Conservation (phyloP, 2,113 vertebrate genomes). For the Nematolebias whitei region DNA sequence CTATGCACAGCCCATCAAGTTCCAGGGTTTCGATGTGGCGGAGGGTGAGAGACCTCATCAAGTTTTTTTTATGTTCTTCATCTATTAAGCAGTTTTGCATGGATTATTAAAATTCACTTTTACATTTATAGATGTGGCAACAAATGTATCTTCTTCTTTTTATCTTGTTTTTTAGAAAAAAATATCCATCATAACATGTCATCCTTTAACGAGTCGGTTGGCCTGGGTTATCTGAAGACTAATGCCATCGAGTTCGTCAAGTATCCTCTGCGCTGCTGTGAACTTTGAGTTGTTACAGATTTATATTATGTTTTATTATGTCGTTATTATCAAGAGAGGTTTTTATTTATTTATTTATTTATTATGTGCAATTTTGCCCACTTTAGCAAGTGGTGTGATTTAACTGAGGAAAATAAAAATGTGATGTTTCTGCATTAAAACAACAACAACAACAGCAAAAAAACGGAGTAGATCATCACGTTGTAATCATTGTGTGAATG, state of each 20-base stretch:
- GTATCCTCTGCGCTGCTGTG: constrained; percentile 88
- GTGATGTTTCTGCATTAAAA: no score
- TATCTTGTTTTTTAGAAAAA: constrained; percentile 80
- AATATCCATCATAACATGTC: constrained; percentile 99
- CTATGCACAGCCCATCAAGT: constrained; percentile 98
- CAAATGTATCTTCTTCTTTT: not conserved
- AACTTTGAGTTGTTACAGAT: not conserved
- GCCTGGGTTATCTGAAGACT: constrained; percentile 98
- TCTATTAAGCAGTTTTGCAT: no score
- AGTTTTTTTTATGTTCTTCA: not conserved
- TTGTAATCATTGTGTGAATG: no score
- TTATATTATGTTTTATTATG: no score
- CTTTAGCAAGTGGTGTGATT: no score
- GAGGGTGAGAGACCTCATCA: constrained; percentile 84
- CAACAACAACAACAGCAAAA: no score
- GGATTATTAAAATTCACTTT: not conserved
- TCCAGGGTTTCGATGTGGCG: constrained; percentile 95
- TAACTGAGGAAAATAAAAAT: no score
- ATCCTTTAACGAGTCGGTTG: constrained; percentile 97
- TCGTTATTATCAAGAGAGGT: no score
- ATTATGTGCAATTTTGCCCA: no score
- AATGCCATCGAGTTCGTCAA: constrained; percentile 98
- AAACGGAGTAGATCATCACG: no score
- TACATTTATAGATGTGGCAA: no score
- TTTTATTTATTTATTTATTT: not conserved